Base-by-base conservation (phyloP, 2,888 invertebrate genomes). In the Noctua janthe region DNA sequence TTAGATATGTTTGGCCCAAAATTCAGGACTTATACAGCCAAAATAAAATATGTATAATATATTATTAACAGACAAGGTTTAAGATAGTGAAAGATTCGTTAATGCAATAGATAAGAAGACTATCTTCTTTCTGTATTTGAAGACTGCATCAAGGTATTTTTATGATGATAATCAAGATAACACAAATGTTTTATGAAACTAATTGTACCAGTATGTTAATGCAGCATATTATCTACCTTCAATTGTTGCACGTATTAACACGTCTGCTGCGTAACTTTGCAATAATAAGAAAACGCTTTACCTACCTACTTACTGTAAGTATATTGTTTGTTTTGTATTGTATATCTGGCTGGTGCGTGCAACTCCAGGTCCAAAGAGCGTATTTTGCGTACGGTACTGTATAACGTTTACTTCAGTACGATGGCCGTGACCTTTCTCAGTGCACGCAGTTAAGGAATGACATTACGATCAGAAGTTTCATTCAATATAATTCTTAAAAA, bases 341-440 rank as follows among this genome's bases (percentile, higher is more conserved):
- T 49, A 11, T 47, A 10, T 8, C 17, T 20, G 64, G 35, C 64
- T 64, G 17, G 64, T 69, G n/a, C n/a, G 13, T 47, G 15, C 47
- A 47, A 69, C 15, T 47, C 23, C 47, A 69, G 0, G n/a, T 69
- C 4, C n/a, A 69, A 47, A n/a, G n/a, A 1, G 20, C 5, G 10
- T 39, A 35, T 20, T 35, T 39, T 39, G 20, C 17, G 35, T 17
- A 20, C 20, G 10, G 64, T 35, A 66, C 29, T 15, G 3, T n/a
- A n/a, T 67, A 13, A 29, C 77, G 17, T 71, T 78, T 71, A 81
- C 29, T 56, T 56, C 35, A 4, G 2, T 5, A 10, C 8, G n/a
- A 13, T 15, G 71, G n/a, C 71, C 64, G 29, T 83, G 71, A 83
- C 56, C 43, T 71, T 83, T 71, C 3, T 23, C 7, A 15, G 35